Evolutionary conservation across 1,140 invertebrate species (phyloP).

Genomic region (Nomia melanderi): DNA sequence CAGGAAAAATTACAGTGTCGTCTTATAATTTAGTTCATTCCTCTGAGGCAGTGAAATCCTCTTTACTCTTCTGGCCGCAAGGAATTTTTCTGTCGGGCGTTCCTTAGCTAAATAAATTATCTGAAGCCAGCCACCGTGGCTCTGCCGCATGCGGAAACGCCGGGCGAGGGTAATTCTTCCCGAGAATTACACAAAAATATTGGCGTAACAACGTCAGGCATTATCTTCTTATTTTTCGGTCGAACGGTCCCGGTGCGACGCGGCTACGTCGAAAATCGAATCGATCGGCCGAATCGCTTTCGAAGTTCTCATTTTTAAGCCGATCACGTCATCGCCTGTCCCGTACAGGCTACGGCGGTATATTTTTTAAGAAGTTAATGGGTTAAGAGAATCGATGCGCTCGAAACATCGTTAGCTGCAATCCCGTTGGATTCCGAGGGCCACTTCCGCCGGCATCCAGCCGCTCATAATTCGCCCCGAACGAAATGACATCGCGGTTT

Average conservation of each 20-base stretch:
- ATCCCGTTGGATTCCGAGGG: not conserved
- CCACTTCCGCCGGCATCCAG: not conserved
- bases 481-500: conserved; percentile 23
- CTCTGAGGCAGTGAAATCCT: no score
- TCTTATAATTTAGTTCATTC: no score
- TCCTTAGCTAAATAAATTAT: no score
- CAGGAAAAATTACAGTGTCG: no score
- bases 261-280: not conserved
- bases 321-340: not conserved
- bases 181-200: no score
- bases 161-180: no score
- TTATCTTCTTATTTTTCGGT: no score
- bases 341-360: not conserved
- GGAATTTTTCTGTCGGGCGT: no score
- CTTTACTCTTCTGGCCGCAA: no score
- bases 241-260: not conserved
- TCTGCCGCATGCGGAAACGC: no score
- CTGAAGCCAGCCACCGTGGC: no score
- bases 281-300: not conserved
- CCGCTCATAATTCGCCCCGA: conserved; percentile 1
- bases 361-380: not conserved
- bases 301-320: not conserved
- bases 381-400: not conserved
- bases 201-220: no score
- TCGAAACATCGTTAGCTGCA: not conserved